Conservation (phyloP, 2,797 vertebrate genomes). For the Apodemus agrarius region DNA sequence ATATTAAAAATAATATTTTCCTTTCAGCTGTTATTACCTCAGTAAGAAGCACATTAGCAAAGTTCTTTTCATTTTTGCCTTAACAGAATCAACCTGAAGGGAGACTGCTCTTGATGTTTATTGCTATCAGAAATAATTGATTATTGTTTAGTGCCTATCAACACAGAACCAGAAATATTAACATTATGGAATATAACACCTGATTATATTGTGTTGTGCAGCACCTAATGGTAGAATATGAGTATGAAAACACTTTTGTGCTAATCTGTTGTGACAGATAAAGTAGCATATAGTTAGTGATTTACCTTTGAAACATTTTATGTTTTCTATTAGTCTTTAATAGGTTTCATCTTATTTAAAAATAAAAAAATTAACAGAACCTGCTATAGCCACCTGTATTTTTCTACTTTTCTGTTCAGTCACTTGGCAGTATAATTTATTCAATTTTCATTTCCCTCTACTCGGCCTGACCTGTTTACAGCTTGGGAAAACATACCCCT, state of each 20-base stretch:
- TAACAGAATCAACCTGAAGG: not conserved
- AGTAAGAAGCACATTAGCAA: not conserved
- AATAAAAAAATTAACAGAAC: not conserved
- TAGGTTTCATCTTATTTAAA: not conserved
- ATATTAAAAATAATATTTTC: not conserved
- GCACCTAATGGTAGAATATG: not conserved
- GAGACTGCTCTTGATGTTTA: not conserved
- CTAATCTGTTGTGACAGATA: not conserved
- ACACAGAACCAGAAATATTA: not conserved
- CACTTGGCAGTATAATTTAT: not conserved
- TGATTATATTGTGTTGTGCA: not conserved
- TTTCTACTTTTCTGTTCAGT: not conserved
- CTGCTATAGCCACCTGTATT: not conserved
- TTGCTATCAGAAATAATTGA: not conserved
- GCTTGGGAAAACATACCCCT: not conserved
- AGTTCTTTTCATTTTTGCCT: not conserved
- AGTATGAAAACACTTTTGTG: not conserved
- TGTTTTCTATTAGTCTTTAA: not conserved
- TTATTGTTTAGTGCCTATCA: slow-evolving; percentile 2
- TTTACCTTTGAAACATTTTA: not conserved
- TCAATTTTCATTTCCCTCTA: not conserved
- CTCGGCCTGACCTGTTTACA: not conserved
- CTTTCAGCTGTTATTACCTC: not conserved
- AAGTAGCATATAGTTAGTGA: not conserved
- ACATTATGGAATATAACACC: not conserved